Conservation (phyloP, 2,888 invertebrate genomes). For the Sthenelais limicola region DNA sequence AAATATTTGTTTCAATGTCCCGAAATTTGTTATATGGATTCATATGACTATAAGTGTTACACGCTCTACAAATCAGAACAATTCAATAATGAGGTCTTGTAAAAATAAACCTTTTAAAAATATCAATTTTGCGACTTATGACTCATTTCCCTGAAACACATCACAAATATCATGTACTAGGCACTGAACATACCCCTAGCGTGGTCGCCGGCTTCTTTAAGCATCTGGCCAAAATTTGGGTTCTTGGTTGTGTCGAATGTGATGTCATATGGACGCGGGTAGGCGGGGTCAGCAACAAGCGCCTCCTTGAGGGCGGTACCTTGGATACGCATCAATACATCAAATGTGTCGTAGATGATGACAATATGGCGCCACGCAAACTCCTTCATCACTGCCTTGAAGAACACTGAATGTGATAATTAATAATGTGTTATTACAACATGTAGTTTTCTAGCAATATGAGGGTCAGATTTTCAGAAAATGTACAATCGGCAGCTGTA, state of each 20-base stretch:
- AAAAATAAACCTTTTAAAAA: too few relatives aligned
- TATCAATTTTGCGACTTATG: too few relatives aligned
- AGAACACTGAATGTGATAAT: slow-evolving; percentile 39
- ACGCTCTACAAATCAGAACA: neutral
- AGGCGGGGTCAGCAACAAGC: slow-evolving; percentile 20
- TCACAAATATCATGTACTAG: too few relatives aligned
- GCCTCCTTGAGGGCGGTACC: slow-evolving; percentile 38
- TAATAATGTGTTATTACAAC: too few relatives aligned
- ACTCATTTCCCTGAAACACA: too few relatives aligned
- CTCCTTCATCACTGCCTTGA: slow-evolving; percentile 36
- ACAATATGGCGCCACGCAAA: slow-evolving; percentile 40
- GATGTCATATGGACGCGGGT: slow-evolving; percentile 42
- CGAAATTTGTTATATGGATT: too few relatives aligned
- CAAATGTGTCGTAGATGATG: slow-evolving; percentile 41
- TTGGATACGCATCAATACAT: slow-evolving; percentile 43
- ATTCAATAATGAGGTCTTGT: too few relatives aligned
- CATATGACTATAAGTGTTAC: neutral
- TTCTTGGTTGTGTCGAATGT: slow-evolving; percentile 40
- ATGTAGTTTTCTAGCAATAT: too few relatives aligned
- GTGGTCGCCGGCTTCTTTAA: slow-evolving; percentile 37
- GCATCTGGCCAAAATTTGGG: slow-evolving; percentile 31
- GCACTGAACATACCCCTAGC: slow-evolving; percentile 28
- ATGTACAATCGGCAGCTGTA: too few relatives aligned
- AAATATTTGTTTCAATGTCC: too few relatives aligned
- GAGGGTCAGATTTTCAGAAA: too few relatives aligned